phyloP scores from a whole-genome alignment of 2,797 vertebrate genomes.

The Gobio occitaniae region DNA sequence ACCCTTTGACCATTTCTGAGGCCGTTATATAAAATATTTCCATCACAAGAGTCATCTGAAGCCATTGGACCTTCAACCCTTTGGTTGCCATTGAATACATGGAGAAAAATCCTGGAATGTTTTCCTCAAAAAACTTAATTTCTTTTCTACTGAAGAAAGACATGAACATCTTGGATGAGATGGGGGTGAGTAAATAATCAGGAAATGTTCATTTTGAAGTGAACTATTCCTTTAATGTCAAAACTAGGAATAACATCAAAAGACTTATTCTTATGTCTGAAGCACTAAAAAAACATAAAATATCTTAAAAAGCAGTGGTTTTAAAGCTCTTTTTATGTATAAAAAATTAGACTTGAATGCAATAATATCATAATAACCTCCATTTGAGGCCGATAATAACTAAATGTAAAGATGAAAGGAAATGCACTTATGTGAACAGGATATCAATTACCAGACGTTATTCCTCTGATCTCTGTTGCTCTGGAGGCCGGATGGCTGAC shows the following conservation, averaged over 20 bases:
- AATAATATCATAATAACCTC: slow-evolving; percentile 19
- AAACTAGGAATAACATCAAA: background rate
- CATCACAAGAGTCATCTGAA: no score
- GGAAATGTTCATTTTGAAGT: no score
- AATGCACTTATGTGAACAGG: slow-evolving; percentile 53
- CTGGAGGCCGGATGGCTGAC: slow-evolving; percentile 27
- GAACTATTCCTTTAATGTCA: background rate
- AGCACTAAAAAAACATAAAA: background rate
- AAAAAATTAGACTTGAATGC: slow-evolving; percentile 7
- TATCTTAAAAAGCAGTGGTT: background rate
- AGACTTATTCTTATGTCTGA: background rate
- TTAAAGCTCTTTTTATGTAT: background rate
- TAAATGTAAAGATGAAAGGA: slow-evolving; percentile 54
- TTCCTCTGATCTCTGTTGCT: slow-evolving; percentile 44
- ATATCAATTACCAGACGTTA: slow-evolving; percentile 45
- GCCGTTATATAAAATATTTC: no score
- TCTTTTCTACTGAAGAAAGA: no score
- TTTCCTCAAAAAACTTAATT: no score
- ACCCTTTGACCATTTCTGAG: no score
- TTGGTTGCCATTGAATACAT: no score
- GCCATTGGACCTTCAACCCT: no score
- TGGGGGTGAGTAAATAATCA: no score
- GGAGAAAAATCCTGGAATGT: no score
- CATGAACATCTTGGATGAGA: no score
- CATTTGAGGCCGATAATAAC: slow-evolving; percentile 47